Conservation (phyloP, 2,888 invertebrate species). For the Artemia sinica region DNA sequence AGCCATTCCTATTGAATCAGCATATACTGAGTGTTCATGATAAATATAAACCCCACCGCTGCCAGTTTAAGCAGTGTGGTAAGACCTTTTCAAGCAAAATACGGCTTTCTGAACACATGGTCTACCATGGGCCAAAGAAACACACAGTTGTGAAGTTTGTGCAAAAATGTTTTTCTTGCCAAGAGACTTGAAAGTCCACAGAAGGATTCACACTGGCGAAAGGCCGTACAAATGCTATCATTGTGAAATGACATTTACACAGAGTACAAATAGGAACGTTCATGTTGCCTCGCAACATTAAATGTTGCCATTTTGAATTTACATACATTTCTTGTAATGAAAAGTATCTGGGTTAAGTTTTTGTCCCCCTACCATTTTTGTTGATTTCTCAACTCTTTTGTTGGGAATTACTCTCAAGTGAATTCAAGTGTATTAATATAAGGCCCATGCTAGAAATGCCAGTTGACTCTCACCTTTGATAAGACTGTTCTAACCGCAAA, state of each 20-base stretch:
- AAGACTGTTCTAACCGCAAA: too few species aligned
- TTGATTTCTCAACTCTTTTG: too few species aligned
- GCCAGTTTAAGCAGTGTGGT: not conserved
- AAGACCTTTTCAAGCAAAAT: not conserved
- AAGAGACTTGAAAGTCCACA: slow-evolving; percentile 67
- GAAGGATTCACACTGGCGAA: slow-evolving; percentile 76
- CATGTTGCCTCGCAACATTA: too few species aligned
- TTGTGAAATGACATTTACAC: slow-evolving; percentile 75
- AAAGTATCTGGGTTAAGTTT: too few species aligned
- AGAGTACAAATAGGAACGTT: slow-evolving; percentile 37
- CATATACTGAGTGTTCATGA: not conserved
- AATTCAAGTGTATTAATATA: too few species aligned
- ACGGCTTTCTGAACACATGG: not conserved
- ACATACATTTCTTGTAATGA: too few species aligned
- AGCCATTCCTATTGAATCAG: not conserved
- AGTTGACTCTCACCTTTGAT: too few species aligned
- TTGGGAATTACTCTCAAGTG: too few species aligned
- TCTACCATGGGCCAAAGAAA: not conserved
- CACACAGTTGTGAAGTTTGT: slow-evolving; percentile 33
- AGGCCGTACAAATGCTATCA: slow-evolving; percentile 72
- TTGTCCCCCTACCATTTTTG: too few species aligned
- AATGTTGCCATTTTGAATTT: too few species aligned
- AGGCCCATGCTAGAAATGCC: too few species aligned
- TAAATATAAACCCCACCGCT: not conserved
- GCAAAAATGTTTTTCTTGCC: too few species aligned